phyloP scores from a whole-genome alignment of 2,113 vertebrate genomes.

The Scalopus aquaticus region DNA sequence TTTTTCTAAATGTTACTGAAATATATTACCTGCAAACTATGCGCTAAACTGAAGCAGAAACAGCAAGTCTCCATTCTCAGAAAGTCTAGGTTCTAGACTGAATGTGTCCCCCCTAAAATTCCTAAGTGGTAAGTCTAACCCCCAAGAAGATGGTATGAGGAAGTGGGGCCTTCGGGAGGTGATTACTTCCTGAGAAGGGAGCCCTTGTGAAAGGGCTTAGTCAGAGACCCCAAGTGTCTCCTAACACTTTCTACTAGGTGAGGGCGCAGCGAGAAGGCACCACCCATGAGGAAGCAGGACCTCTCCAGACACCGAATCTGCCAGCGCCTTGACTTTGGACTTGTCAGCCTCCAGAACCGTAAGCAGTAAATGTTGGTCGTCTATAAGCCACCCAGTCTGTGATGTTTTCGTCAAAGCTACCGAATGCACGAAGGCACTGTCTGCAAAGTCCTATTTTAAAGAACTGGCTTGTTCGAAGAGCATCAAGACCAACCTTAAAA shows the following conservation, averaged over 20 bases:
- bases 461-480: background rate
- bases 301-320: background rate
- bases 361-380: background rate
- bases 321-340: background rate
- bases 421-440: background rate
- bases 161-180: background rate
- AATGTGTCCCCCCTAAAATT: background rate
- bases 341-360: background rate
- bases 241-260: background rate
- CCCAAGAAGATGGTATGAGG: background rate
- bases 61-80: slow-evolving; percentile 37
- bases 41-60: slow-evolving; percentile 64
- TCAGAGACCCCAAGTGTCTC: background rate
- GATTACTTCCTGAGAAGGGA: background rate
- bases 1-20: slow-evolving; percentile 80
- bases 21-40: slow-evolving; percentile 71
- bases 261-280: background rate
- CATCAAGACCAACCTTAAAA: background rate
- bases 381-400: background rate
- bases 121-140: background rate
- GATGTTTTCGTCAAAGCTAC: background rate
- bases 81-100: slow-evolving; percentile 13
- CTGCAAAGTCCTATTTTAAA: background rate
- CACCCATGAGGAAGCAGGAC: background rate
- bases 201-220: background rate